phyloP scores from a whole-genome alignment of 2,113 vertebrate genomes.

The Numenius arquata region DNA sequence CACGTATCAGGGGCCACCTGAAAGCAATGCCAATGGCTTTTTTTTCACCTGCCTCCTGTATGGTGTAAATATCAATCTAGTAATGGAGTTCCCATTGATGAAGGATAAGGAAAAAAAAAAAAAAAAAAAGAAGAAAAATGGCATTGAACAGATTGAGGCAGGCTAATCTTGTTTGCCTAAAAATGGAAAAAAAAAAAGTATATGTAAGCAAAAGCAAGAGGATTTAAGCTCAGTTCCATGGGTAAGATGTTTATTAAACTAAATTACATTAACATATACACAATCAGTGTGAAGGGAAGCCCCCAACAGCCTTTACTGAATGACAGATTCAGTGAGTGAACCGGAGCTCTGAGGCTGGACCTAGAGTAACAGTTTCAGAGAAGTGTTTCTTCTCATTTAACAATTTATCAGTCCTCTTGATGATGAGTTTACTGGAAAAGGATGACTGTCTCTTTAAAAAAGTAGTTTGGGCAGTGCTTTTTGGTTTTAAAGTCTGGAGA shows the following conservation, averaged over 20 bases:
- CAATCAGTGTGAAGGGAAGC: constrained; percentile 25
- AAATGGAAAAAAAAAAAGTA: not conserved
- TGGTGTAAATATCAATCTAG: constrained; percentile 36
- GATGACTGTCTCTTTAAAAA: constrained; percentile 72
- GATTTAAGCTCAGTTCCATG: constrained; percentile 12
- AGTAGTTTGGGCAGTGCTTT: constrained; percentile 65
- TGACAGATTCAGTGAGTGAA: not conserved
- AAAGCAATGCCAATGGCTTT: not conserved
- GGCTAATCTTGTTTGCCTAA: constrained; percentile 41
- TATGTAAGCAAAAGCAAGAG: constrained; percentile 25
- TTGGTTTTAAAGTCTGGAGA: constrained; percentile 78
- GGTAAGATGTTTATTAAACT: constrained; percentile 45
- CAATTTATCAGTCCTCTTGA: constrained; percentile 4
- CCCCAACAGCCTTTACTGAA: constrained; percentile 15
- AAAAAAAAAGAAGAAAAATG: constrained; percentile 3
- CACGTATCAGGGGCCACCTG: not conserved
- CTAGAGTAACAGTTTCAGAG: constrained; percentile 46
- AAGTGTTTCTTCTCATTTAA: constrained; percentile 22
- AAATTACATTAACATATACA: constrained; percentile 61
- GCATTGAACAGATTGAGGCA: constrained; percentile 21
- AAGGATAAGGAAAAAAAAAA: not conserved
- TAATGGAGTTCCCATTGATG: constrained; percentile 33
- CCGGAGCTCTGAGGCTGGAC: not conserved
- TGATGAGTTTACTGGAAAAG: constrained; percentile 47
- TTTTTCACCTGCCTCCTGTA: not conserved